Evolutionary conservation across 2,113 vertebrate genomes (phyloP).

Genomic region (Grammomys surdaster): DNA sequence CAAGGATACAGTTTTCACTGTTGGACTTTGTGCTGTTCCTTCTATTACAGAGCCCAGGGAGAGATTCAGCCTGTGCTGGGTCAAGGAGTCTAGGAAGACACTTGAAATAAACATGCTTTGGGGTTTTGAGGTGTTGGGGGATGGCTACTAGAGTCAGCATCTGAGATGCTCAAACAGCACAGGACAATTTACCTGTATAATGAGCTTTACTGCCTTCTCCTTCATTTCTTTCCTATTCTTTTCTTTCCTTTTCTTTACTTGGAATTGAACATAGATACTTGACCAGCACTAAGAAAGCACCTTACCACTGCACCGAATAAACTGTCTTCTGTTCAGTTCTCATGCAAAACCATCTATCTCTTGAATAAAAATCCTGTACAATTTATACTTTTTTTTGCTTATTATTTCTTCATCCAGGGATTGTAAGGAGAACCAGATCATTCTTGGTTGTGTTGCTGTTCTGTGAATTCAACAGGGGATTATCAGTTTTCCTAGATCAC

Average conservation of each 20-base stretch:
- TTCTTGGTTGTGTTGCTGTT: background rate
- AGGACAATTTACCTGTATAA: background rate
- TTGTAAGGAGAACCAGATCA: rapidly evolving
- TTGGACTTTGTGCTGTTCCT: background rate
- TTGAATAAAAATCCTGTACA: background rate
- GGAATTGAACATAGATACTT: background rate
- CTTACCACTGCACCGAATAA: background rate
- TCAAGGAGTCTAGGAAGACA: background rate
- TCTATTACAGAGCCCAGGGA: background rate
- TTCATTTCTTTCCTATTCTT: background rate
- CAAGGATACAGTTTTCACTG: background rate
- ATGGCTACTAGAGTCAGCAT: background rate
- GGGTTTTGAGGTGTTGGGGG: background rate
- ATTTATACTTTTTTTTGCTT: background rate
- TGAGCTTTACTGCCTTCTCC: background rate
- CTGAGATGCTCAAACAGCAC: background rate
- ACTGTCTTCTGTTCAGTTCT: background rate
- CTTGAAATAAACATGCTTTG: background rate
- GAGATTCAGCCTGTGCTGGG: background rate
- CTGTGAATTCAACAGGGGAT: background rate
- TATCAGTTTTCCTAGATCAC: background rate
- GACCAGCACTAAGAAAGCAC: background rate
- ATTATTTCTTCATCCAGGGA: background rate
- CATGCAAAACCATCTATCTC: background rate
- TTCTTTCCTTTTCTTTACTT: background rate